phyloP scores from a whole-genome alignment of 2,113 vertebrate species.

The Gila orcuttii region DNA sequence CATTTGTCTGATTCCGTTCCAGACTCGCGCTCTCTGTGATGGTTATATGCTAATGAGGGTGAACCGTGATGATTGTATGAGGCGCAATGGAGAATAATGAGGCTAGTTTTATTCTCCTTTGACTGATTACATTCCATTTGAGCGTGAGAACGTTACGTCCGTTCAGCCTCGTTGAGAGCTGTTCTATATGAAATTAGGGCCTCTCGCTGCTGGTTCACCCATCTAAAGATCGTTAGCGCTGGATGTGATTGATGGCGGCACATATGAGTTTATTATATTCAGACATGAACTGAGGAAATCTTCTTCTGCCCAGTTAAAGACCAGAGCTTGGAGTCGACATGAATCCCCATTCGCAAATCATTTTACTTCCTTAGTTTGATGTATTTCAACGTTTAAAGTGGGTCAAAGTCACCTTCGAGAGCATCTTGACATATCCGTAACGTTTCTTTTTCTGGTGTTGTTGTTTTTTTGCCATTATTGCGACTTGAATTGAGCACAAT shows the following conservation, averaged over 20 bases:
- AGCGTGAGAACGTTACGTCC: background rate
- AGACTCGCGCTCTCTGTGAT: background rate
- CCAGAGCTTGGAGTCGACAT: background rate
- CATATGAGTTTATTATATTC: conserved; percentile 2
- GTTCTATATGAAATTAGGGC: background rate
- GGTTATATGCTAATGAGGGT: background rate
- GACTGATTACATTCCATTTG: conserved; percentile 40
- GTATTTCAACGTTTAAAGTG: background rate
- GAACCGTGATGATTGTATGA: background rate
- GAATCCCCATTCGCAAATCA: background rate
- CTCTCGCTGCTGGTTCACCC: background rate
- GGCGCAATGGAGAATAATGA: background rate
- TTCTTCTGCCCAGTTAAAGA: background rate
- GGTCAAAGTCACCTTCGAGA: no score
- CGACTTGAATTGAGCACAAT: background rate
- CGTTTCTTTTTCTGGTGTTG: background rate
- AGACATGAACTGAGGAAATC: background rate
- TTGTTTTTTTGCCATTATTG: background rate
- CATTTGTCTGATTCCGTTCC: background rate
- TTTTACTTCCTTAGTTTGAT: background rate
- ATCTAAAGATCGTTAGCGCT: background rate
- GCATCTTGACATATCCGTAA: no score
- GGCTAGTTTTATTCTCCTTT: background rate
- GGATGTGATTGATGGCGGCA: background rate
- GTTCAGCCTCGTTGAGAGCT: background rate